These are phyloP conservation scores for Struthio camelus DNA, from an alignment of 2,113 vertebrate genomes.

Conservation along the genomic window DNA sequence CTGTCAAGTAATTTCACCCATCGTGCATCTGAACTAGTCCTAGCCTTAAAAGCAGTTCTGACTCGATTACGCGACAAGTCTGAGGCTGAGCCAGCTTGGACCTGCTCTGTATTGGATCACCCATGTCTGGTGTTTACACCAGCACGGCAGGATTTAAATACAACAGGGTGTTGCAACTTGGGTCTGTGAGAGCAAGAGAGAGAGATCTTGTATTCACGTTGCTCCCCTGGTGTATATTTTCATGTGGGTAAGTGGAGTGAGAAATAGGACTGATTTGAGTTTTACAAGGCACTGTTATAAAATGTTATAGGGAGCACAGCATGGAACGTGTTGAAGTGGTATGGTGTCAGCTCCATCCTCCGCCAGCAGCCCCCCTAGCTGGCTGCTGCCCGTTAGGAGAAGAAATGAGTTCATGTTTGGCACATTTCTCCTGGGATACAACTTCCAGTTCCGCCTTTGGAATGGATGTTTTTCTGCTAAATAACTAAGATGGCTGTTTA, in stretches of 20 bases:
- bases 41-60: background rate
- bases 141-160: background rate
- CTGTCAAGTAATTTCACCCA: constrained; percentile 7
- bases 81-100: constrained; percentile 22
- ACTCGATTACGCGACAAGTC: background rate
- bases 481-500: background rate
- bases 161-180: background rate
- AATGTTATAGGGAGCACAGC: constrained; percentile 22
- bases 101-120: constrained; percentile 25
- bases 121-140: constrained; percentile 26
- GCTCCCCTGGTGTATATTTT: constrained; percentile 18
- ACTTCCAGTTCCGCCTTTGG: background rate
- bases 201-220: background rate
- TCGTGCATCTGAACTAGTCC: background rate
- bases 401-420: constrained; percentile 47
- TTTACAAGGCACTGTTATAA: constrained; percentile 50
- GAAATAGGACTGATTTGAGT: constrained; percentile 23
- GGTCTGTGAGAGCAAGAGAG: background rate
- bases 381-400: constrained; percentile 37
- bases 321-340: constrained; percentile 37
- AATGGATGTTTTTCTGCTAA: background rate
- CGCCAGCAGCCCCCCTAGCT: constrained; percentile 30
- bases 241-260: background rate
- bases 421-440: constrained; percentile 31
- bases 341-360: background rate